Evolutionary conservation across 1,140 invertebrate genomes (phyloP), one percentile per base, ranked within the genome.

Genomic region (Aricia agestis): DNA sequence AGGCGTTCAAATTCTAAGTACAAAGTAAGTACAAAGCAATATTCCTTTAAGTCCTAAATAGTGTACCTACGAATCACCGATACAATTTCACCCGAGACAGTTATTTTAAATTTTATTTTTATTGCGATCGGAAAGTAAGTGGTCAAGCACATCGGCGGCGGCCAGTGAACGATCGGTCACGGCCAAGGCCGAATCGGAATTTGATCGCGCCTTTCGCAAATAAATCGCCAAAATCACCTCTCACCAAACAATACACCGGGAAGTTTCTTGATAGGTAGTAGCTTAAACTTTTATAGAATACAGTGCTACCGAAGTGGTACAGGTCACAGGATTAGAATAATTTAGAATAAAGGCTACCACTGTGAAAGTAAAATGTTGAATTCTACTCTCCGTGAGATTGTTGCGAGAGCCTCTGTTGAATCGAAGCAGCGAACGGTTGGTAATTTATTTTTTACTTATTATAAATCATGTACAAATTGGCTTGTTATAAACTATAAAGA

Each of bases 161-260:
- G 78, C 81, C 82, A 88, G 86, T 89, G 88, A 89, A 86, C 79
- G 85, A 79, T 73, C 83, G 82, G 86, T 90, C 84, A 89, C 84
- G 84, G 88, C 81, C 88, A 90, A 90, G 88, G 88, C 82, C 83
- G 79, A 87, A 86, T 81, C 76, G 71, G 72, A 74, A 77, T 86
- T 73, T 68, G 76, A 74, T 79, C 72, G 72, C 73, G 74, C 71
- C 74, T 76, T 72, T 79, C 71, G 69, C 65, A 77, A 82, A 78
- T 79, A 81, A 76, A 77, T 83, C 66, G 69, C 72, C 72, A 76
- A 73, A 82, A 67, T 71, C 52, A 76, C 78, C 83, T 82, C 74
- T 85, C 80, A 82, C 80, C 57, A 66, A 72, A 75, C 78, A 66
- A 31, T 76, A 72, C 17, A 80, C 71, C 75, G 72, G 75, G 71